A percentile compares a stretch with the other conserved stretches of the same genome.
These are phyloP conservation scores for Rhinolophus ferrumequinum DNA, from an alignment of 2,113 vertebrate species.

Conservation along the genomic window DNA sequence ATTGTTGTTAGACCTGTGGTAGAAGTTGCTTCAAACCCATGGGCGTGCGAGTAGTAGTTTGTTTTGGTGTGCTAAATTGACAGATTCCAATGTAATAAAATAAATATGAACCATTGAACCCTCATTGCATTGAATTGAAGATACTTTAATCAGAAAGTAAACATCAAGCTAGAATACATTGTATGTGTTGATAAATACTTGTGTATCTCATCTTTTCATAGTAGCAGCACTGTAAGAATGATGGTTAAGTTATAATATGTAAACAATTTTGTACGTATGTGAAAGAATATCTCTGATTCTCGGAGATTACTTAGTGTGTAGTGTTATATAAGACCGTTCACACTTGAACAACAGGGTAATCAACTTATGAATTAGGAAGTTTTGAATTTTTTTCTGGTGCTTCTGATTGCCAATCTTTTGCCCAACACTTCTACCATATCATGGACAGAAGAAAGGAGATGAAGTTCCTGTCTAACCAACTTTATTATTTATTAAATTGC, in stretches of 20 bases:
- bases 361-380: conserved; percentile 39
- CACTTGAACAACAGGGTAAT: conserved; percentile 9
- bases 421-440: background rate
- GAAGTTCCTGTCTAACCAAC: background rate
- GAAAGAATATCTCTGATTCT: conserved; percentile 33
- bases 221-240: background rate
- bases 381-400: conserved; percentile 33
- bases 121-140: background rate
- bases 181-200: conserved; percentile 48
- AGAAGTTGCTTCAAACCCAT: conserved; percentile 45
- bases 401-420: conserved; percentile 7
- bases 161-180: conserved; percentile 48
- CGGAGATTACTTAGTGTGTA: background rate
- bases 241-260: background rate
- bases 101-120: conserved; percentile 3
- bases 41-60: background rate
- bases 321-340: conserved; percentile 52
- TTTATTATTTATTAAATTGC: conserved; percentile 50
- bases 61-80: conserved; percentile 36
- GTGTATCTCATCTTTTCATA: conserved; percentile 41
- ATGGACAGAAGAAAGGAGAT: conserved; percentile 25
- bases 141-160: conserved; percentile 50
- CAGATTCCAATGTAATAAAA: background rate
- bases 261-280: conserved; percentile 14
- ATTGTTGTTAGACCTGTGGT: background rate